phyloP scores from a whole-genome alignment of 2,888 invertebrate species.

The Calameuta pallipes region DNA sequence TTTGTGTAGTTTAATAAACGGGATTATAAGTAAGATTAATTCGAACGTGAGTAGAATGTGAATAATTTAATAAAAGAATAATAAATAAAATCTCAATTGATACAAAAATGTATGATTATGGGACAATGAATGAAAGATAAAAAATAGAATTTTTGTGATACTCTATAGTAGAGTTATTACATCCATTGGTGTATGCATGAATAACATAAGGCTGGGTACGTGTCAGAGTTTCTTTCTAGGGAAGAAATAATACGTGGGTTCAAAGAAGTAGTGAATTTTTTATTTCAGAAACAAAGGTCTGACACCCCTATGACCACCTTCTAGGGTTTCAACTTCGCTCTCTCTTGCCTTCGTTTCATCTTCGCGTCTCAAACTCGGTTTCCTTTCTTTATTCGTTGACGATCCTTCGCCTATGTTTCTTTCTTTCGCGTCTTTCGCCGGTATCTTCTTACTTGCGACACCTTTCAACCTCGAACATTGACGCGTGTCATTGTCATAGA shows the following conservation, averaged over 20 bases:
- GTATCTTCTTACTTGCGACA: background rate
- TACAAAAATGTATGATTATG: background rate
- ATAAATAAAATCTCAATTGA: too few relatives aligned
- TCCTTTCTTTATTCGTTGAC: background rate
- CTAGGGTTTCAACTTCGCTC: conserved; percentile 7
- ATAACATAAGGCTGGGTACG: background rate
- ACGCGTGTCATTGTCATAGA: background rate
- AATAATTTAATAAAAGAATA: background rate
- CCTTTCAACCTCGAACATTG: background rate
- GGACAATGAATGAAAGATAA: background rate
- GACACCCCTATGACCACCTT: conserved; percentile 1
- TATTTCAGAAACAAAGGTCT: conserved; percentile 19
- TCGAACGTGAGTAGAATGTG: background rate
- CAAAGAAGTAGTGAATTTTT: conserved; percentile 23
- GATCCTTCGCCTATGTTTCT: background rate
- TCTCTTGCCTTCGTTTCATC: conserved; percentile 13
- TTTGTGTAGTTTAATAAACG: background rate
- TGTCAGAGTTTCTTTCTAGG: conserved; percentile 8
- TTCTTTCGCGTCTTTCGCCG: background rate
- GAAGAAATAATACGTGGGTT: conserved; percentile 15
- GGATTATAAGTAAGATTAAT: background rate
- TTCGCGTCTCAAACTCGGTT: background rate
- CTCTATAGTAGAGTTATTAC: background rate
- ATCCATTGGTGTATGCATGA: background rate
- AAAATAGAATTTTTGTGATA: background rate